Conservation (phyloP, 2,113 vertebrate genomes). For the Pseudolaguvia tuberculata region DNA sequence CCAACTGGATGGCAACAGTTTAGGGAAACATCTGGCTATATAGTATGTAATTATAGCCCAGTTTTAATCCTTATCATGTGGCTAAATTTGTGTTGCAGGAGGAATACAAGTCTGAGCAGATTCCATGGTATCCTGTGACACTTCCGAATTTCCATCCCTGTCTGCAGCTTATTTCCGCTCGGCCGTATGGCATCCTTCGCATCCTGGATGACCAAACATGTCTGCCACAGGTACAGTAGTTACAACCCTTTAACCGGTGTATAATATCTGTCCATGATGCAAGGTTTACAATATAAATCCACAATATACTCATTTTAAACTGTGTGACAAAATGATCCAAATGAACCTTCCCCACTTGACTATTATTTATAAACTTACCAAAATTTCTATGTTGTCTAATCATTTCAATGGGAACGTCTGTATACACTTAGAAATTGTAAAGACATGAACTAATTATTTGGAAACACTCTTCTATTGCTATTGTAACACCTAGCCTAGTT, state of each 20-base stretch:
- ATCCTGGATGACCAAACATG: constrained; percentile 85
- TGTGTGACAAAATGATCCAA: not conserved
- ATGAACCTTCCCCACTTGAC: not conserved
- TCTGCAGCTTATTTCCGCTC: constrained; percentile 76
- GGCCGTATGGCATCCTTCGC: constrained; percentile 78
- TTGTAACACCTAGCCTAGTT: too few species aligned
- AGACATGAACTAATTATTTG: not conserved
- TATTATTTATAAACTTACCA: too few species aligned
- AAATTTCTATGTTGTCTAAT: not conserved
- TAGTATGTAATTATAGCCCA: too few species aligned
- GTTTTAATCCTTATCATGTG: too few species aligned
- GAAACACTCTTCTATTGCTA: not conserved
- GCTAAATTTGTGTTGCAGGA: constrained; percentile 65
- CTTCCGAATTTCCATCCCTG: constrained; percentile 66
- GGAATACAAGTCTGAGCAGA: constrained; percentile 75
- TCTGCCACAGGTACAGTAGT: constrained; percentile 75
- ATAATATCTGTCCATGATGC: not conserved
- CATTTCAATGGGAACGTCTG: too few species aligned
- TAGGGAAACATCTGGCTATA: too few species aligned
- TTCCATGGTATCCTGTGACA: constrained; percentile 74
- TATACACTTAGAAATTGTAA: not conserved
- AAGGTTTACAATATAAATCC: not conserved
- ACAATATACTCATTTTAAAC: not conserved
- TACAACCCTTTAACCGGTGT: not conserved
- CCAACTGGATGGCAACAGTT: too few species aligned